These are phyloP conservation scores for Synodontis membranacea DNA, from an alignment of 2,113 vertebrate genomes.

Conservation along the genomic window DNA sequence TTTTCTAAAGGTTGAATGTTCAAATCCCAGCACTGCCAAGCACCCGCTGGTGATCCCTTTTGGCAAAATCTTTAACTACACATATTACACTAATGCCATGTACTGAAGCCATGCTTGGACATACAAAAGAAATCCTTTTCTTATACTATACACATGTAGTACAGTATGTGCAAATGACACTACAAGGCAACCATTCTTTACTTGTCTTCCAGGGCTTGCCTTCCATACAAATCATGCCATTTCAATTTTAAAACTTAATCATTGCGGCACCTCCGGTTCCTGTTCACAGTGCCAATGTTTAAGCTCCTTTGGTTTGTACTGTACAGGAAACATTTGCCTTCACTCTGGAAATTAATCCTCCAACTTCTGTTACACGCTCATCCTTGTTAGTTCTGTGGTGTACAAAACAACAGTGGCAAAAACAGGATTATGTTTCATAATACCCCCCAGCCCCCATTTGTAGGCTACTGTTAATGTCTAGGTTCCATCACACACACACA, in stretches of 20 bases:
- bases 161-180: not conserved
- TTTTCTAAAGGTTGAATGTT: not conserved
- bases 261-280: not conserved
- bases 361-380: not conserved
- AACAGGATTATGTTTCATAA: too few relatives aligned
- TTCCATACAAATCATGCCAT: not conserved
- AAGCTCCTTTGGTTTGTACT: not conserved
- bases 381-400: not conserved
- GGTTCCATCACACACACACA: too few relatives aligned
- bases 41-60: not conserved
- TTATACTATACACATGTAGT: not conserved
- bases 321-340: not conserved
- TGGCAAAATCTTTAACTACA: not conserved
- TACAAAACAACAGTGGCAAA: not conserved
- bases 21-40: not conserved
- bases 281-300: not conserved
- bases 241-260: not conserved
- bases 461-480: too few relatives aligned
- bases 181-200: not conserved
- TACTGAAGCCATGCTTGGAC: not conserved
- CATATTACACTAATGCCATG: not conserved
- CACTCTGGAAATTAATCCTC: not conserved
- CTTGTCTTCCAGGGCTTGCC: not conserved
- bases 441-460: too few relatives aligned
- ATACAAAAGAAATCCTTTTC: not conserved